Base-by-base conservation (phyloP, 2,113 vertebrate genomes). In the Tachuris rubrigastra region DNA sequence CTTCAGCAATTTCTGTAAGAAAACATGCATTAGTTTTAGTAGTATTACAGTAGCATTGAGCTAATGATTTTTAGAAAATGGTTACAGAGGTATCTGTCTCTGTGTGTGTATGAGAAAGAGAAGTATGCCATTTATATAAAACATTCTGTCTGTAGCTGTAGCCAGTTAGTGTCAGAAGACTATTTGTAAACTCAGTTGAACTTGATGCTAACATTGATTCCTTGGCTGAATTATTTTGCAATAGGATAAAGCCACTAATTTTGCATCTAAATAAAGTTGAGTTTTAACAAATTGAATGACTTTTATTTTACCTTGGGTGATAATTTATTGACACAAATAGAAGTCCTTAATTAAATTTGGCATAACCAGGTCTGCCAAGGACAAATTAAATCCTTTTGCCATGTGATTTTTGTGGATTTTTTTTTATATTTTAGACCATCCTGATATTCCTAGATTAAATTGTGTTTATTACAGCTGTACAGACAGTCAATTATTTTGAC, bases 281-380 rank as follows among this genome's bases (percentile, higher is more conserved):
- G 91, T 96, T 96, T 95, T 96, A 96, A 97, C 82, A 96, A 96
- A 97, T 89, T 69, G 62, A 97, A 95, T 95, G 65, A 96, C 94
- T 97, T 98, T 98, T 97, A 98, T 98, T 98, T 98, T 97, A 97
- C 97, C 95, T 97, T 95, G 90, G 96, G 96, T 97, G 93, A 95
- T 96, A 97, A 98, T 97, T 97, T 98, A 97, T 97, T 86, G 97
- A 97, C 96, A 87, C 65, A 97, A 97, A 96, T 97, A 97, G 95
- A 97, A 86, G 74, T 83, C 59, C 72, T 95, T 97, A 98, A 98
- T 98, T 97, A 98, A 97, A 96, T 97, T 89, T 96, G 94, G 86
- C 95, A 78, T 80, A 89, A 77, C 59, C 50, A 79, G 89, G 84
- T 91, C 96, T 96, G 39, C 69, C 5, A 86, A 96, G 94, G 85